Evolutionary conservation across 2,797 vertebrate species (phyloP).

Genomic region (Erethizon dorsatum): DNA sequence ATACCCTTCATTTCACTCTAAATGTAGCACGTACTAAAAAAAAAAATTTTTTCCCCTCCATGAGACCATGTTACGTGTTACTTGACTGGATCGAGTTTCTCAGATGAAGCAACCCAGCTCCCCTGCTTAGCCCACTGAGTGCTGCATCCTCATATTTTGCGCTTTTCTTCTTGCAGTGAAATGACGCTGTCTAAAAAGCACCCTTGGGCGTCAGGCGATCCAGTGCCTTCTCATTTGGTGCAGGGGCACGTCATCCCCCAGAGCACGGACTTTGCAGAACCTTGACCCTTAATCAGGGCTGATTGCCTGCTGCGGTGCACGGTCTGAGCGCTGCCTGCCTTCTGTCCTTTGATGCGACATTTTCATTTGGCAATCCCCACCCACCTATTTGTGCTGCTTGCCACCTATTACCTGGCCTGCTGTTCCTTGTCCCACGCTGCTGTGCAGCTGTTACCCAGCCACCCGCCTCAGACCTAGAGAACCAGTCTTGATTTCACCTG

Average conservation of each 20-base stretch:
- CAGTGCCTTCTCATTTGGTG: background rate
- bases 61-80: background rate
- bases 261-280: background rate
- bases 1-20: background rate
- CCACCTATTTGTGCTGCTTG: background rate
- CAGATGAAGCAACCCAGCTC: background rate
- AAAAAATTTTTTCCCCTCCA: background rate
- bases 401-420: slow-evolving; percentile 28
- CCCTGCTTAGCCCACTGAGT: too few species aligned
- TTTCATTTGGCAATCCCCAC: slow-evolving; percentile 35
- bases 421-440: slow-evolving; percentile 45
- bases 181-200: background rate
- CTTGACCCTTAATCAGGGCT: slow-evolving; percentile 27
- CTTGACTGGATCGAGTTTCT: background rate
- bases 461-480: background rate
- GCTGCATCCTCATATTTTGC: background rate
- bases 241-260: rapidly evolving
- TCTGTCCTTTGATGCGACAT: background rate
- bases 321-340: slow-evolving; percentile 28
- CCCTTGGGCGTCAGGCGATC: background rate
- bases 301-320: background rate
- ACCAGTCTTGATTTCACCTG: slow-evolving; percentile 69
- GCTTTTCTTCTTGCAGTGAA: background rate
- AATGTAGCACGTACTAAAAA: background rate
- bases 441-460: slow-evolving; percentile 69